phyloP scores from a whole-genome alignment of 2,888 invertebrate species.

The Unio pictorum region DNA sequence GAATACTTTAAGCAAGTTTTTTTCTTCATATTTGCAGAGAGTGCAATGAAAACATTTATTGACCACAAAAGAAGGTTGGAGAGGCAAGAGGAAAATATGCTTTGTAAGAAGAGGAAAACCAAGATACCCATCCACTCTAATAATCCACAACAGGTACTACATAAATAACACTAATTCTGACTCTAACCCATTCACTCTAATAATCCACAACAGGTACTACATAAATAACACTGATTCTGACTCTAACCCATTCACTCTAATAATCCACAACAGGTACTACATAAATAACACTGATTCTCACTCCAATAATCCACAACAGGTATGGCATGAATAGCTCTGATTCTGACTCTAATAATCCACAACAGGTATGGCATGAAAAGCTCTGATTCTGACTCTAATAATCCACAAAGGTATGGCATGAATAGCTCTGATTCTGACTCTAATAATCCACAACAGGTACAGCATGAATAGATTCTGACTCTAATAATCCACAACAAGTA shows the following conservation, averaged over 20 bases:
- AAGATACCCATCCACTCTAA: not conserved
- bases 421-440: too few species aligned
- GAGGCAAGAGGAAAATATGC: slow-evolving; percentile 31
- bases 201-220: not conserved
- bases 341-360: too few species aligned
- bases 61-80: slow-evolving; percentile 61
- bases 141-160: not conserved
- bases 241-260: not conserved
- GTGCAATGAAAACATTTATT: slow-evolving; percentile 37
- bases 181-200: not conserved
- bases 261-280: not conserved
- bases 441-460: too few species aligned
- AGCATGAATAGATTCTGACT: too few species aligned
- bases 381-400: too few species aligned
- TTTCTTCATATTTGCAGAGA: slow-evolving; percentile 27
- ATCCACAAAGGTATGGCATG: too few species aligned
- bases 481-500: too few species aligned
- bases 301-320: not conserved
- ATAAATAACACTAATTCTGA: not conserved
- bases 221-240: not conserved
- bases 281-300: not conserved
- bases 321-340: not conserved
- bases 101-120: slow-evolving; percentile 25
- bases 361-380: too few species aligned
- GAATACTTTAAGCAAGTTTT: too few species aligned